Evolutionary conservation across 2,113 vertebrate species (phyloP).

Genomic region (Laticauda laticaudata): DNA sequence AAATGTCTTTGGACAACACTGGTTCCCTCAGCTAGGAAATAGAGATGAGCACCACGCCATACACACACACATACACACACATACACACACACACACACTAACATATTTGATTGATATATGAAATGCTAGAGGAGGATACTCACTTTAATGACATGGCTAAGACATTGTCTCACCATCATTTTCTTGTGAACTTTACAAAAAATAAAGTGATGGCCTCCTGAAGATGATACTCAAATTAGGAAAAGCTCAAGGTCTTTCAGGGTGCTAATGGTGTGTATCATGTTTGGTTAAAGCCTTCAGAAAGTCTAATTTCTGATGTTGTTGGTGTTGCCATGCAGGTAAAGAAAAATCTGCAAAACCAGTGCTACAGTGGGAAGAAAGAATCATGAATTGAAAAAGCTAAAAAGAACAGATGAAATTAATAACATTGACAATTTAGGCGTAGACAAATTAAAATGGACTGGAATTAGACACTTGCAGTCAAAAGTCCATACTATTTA

Average conservation of each 20-base stretch:
- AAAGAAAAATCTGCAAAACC: background rate
- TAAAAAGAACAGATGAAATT: background rate
- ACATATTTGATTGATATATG: no score
- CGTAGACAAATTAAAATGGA: background rate
- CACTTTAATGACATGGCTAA: background rate
- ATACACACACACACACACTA: no score
- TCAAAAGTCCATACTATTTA: background rate
- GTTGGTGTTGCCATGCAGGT: background rate
- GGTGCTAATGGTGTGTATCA: background rate
- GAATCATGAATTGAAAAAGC: background rate
- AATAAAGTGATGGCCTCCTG: background rate
- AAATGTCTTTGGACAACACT: background rate
- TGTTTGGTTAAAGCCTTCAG: background rate
- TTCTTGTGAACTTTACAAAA: background rate
- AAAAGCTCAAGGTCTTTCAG: background rate
- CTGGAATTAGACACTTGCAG: background rate
- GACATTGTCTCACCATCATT: background rate
- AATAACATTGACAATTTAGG: background rate
- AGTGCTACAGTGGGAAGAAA: background rate
- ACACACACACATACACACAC: no score
- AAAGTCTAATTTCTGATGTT: background rate
- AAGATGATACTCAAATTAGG: background rate
- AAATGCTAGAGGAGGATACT: background rate
- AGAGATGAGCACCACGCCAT: no score
- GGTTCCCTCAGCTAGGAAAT: no score